phyloP scores from a whole-genome alignment of 2,113 vertebrate genomes.

The Xiphophorus hellerii region DNA sequence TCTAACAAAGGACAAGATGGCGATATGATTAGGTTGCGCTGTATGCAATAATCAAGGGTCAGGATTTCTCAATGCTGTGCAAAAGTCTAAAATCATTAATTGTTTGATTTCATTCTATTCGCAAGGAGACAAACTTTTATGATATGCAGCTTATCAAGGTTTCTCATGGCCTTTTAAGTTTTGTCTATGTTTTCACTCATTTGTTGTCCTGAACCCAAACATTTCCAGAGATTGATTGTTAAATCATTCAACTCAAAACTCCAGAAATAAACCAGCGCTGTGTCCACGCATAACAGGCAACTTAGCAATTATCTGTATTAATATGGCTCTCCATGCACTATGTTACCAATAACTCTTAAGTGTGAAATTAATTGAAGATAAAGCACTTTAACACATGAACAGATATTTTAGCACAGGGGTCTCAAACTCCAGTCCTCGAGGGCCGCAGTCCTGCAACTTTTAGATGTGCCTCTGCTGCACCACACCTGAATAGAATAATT shows the following conservation, averaged over 20 bases:
- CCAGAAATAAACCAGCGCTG: not conserved
- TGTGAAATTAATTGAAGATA: not conserved
- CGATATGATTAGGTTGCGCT: not conserved
- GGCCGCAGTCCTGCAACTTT: too few relatives aligned
- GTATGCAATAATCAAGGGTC: not conserved
- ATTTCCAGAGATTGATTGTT: not conserved
- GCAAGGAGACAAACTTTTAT: not conserved
- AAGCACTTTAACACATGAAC: not conserved
- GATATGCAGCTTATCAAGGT: not conserved
- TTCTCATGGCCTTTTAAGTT: not conserved
- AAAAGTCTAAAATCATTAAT: not conserved
- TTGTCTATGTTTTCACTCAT: too few relatives aligned
- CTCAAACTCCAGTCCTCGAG: too few relatives aligned
- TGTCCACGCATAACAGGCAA: too few relatives aligned
- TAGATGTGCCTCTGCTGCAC: too few relatives aligned
- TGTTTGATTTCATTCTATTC: not conserved
- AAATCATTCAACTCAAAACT: not conserved
- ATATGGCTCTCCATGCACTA: not conserved
- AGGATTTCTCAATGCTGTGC: not conserved
- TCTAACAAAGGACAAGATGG: constrained; percentile 9
- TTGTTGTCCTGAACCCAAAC: not conserved
- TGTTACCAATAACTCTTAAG: not conserved
- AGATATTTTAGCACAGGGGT: not conserved
- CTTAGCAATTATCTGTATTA: not conserved
- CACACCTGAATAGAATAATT: too few relatives aligned